Base-by-base conservation (phyloP, 2,113 vertebrate genomes). In the Deroptyus accipitrinus region DNA sequence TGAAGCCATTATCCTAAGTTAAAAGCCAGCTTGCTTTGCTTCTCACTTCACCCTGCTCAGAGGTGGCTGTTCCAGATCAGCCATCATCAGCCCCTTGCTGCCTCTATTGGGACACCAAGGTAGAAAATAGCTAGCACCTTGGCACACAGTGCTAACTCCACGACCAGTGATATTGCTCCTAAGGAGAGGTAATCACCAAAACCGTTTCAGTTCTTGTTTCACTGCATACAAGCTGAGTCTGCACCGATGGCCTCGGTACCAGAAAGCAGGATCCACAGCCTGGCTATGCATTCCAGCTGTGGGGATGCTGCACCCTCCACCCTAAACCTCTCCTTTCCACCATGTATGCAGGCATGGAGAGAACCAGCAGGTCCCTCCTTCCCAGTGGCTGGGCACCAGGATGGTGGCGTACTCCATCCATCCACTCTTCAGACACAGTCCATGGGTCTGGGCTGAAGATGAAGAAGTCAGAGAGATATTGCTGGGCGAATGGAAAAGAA, bases 381-480 rank as follows among this genome's bases (percentile, higher is more conserved):
- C 7, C 2, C 3, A 20, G 11, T 0, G 6, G 28, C 13, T 2
- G 1, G 20, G 52, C 33, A 11, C 28, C 1, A 7, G 64, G n/a
- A 54, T 1, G 1, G 68, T 2, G 4, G 27, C 49, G n/a, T 4
- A 1, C 20, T 33, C 46, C 41, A 1, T 4, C 6, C 35, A 49
- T 8, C 19, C 1, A 1, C 67, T 37, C 30, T 19, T 57, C 35
- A 49, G n/a, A 15, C 37, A 48, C 27, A 54, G 67, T 18, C 15
- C 10, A 19, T 1, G 0, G 27, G 24, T 33, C 70, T 11, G 59
- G 66, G 28, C 59, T 64, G 78, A 30, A 57, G 7, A 62, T 41
- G 17, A 30, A 39, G 46, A 63, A 54, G 11, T 63, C 18, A 16
- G 18, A 10, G 57, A 63, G 42, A 63, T 20, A n/a, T 11, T 4